Conservation (phyloP, 2,888 invertebrate genomes). For the Griposia aprilina region DNA sequence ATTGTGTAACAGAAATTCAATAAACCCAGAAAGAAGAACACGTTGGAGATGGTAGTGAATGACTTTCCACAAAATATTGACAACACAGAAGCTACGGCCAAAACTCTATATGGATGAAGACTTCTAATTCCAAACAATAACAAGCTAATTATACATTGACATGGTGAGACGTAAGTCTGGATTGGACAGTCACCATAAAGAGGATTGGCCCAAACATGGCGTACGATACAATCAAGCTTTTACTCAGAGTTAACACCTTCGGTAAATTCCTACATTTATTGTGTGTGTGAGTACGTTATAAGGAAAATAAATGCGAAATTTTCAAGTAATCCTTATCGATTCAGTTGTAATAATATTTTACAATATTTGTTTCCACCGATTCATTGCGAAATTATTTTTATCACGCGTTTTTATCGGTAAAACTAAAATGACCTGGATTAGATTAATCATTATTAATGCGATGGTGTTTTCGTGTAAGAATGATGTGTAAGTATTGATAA, state of each 20-base stretch:
- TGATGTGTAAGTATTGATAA: constrained; percentile 17
- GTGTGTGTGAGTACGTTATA: constrained; percentile 12
- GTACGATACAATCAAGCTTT: constrained; percentile 75
- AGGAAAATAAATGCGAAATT: constrained; percentile 37
- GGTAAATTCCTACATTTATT: constrained; percentile 26
- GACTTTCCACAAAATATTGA: constrained; percentile 50
- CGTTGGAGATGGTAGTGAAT: constrained; percentile 27
- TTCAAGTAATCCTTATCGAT: constrained; percentile 42
- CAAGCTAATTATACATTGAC: constrained; percentile 27
- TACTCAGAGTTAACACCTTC: constrained; percentile 81
- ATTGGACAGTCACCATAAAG: constrained; percentile 84
- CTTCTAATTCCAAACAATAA: constrained; percentile 54
- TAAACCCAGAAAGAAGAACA: constrained; percentile 36
- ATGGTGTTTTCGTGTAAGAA: constrained; percentile 38
- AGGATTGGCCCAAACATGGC: constrained; percentile 88
- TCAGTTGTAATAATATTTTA: constrained; percentile 23
- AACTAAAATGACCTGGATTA: constrained; percentile 56
- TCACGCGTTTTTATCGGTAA: constrained; percentile 57
- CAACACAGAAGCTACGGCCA: constrained; percentile 85
- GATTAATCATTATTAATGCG: constrained; percentile 60
- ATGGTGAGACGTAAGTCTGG: constrained; percentile 67
- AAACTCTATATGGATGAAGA: constrained; percentile 85
- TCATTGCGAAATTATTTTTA: constrained; percentile 49
- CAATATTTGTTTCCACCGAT: constrained; percentile 26
- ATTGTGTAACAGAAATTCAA: background rate